Conservation (phyloP, 2,113 vertebrate species). For the Xiphophorus maculatus region DNA sequence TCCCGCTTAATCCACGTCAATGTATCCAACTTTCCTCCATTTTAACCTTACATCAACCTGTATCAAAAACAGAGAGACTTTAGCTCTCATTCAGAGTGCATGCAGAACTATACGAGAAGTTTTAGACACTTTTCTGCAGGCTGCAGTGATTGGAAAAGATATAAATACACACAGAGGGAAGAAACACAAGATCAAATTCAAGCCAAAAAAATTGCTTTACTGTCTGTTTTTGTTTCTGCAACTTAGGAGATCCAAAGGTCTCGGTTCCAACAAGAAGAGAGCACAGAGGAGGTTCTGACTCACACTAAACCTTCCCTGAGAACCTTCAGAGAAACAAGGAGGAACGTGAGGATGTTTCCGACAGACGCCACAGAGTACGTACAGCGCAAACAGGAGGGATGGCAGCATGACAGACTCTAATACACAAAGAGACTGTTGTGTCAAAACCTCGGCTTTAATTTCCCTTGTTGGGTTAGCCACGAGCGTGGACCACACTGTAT, state of each 20-base stretch:
- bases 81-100: too few relatives aligned
- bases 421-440: slow-evolving; percentile 59
- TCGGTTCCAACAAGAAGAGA: background rate
- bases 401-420: slow-evolving; percentile 13
- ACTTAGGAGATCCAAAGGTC: slow-evolving; percentile 26
- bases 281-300: slow-evolving; percentile 4
- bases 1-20: too few relatives aligned
- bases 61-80: background rate
- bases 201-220: background rate
- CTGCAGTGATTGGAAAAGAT: background rate
- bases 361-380: slow-evolving; percentile 6
- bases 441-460: slow-evolving; percentile 38
- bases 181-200: background rate
- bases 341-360: slow-evolving; percentile 7
- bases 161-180: background rate
- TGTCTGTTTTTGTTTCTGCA: slow-evolving; percentile 26
- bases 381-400: slow-evolving; percentile 15
- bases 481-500: slow-evolving; percentile 30
- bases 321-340: slow-evolving; percentile 1
- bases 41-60: background rate
- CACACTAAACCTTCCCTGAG: background rate
- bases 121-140: too few relatives aligned
- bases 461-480: slow-evolving; percentile 28
- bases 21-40: background rate
- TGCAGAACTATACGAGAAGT: too few relatives aligned